These are phyloP conservation scores for Brachyrhaphis roseni DNA, from an alignment of 2,797 vertebrate species.

Conservation along the genomic window DNA sequence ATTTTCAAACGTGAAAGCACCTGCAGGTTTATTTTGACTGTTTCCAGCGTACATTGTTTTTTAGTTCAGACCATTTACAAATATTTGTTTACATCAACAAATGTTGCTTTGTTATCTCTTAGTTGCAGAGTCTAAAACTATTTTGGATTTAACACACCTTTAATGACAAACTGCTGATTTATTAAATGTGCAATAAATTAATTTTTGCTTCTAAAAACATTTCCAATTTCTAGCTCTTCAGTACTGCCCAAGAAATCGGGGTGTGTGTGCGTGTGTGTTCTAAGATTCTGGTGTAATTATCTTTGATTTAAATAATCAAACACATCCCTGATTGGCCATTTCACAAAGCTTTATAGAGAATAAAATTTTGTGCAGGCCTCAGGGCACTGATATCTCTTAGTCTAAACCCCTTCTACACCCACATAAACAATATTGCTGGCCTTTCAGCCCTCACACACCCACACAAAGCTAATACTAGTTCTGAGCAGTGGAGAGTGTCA, in stretches of 20 bases:
- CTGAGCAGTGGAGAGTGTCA: constrained; percentile 66
- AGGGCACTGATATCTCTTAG: constrained; percentile 44
- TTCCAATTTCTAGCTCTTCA: constrained; percentile 14
- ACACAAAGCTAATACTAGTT: constrained; percentile 62
- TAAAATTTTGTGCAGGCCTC: constrained; percentile 53
- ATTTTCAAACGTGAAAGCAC: not conserved
- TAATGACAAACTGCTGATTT: constrained; percentile 29
- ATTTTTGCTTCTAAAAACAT: constrained; percentile 10
- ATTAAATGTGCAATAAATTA: constrained; percentile 29
- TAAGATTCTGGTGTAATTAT: constrained; percentile 29
- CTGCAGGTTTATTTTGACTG: constrained; percentile 7
- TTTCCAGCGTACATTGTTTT: constrained; percentile 19
- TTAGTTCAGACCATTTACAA: constrained; percentile 19
- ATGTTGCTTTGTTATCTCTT: constrained; percentile 37
- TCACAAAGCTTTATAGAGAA: constrained; percentile 36
- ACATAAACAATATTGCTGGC: constrained; percentile 77
- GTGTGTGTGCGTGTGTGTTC: constrained; percentile 19
- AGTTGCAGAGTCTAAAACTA: constrained; percentile 28
- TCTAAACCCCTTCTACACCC: constrained; percentile 65
- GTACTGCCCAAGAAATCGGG: constrained; percentile 27
- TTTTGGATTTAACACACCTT: constrained; percentile 25
- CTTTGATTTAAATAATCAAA: constrained; percentile 53
- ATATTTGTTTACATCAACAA: constrained; percentile 27
- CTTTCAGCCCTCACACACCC: constrained; percentile 66
- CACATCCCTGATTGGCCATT: constrained; percentile 28